Evolutionary conservation across 2,888 invertebrate genomes (phyloP).

Genomic region (Aromia moschata): DNA sequence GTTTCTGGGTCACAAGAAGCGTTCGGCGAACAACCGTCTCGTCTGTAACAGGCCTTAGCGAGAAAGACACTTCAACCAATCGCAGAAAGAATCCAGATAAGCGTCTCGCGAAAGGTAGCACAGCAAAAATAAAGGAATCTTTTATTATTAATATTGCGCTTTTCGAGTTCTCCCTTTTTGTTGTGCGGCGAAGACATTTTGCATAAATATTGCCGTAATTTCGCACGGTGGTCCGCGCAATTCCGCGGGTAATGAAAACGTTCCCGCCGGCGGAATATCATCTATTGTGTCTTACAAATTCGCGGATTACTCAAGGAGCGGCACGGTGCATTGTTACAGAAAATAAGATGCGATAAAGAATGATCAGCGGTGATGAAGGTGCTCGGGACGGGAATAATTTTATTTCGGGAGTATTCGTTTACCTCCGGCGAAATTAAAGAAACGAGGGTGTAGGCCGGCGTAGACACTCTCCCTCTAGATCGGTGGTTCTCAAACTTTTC

Average conservation of each 20-base stretch:
- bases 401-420: too few relatives aligned
- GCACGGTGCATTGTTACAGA: neutral
- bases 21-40: too few relatives aligned
- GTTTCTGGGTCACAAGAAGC: too few relatives aligned
- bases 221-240: constrained; percentile 9
- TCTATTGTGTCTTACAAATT: constrained; percentile 9
- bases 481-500: too few relatives aligned
- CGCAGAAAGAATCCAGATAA: constrained; percentile 26
- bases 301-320: neutral
- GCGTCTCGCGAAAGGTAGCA: constrained; percentile 21
- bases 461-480: too few relatives aligned
- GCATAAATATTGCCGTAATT: constrained; percentile 20
- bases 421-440: too few relatives aligned
- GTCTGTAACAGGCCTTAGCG: too few relatives aligned
- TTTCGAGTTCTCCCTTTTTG: constrained; percentile 18
- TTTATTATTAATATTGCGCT: constrained; percentile 21
- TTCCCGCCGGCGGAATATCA: constrained; percentile 4
- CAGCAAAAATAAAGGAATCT: constrained; percentile 21
- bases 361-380: neutral
- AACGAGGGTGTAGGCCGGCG: too few relatives aligned
- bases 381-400: neutral
- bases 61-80: constrained; percentile 31
- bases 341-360: constrained; percentile 1
- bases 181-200: neutral
- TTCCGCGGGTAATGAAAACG: constrained; percentile 12